Base-by-base conservation (phyloP, 1,140 invertebrate genomes). In the Pogonognathellus flavescens region DNA sequence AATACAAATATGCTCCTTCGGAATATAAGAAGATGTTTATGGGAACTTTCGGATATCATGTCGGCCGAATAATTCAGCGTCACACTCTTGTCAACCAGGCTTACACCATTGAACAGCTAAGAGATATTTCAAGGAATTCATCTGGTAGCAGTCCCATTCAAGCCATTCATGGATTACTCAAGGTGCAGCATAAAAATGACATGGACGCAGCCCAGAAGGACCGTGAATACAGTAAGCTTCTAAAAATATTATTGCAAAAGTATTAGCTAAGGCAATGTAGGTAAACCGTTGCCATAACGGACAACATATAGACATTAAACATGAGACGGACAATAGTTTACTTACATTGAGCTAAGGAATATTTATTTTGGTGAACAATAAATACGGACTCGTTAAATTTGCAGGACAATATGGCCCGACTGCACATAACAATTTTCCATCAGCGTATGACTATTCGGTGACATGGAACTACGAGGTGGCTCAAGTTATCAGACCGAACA, bases 401-500 rank as follows among this genome's bases (percentile, higher is more conserved):
- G n/a, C n/a, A 80, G 66, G 16, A 57, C 25, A 85, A 82, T 81
- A 85, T 62, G 82, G 80, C 49, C 0, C 16, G n/a, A 81, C 31
- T 72, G 18, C 70, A 62, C 14, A 60, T 53, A 50, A 86, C 22
- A 57, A 25, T 11, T 41, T 41, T 41, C 50, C 14, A 55, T 80
- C 8, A 18, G 50, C 53, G 4, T 57, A 81, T n/a, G 95, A 94
- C 89, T 97, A 96, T 91, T 93, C 93, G 87, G 92, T 97, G 70
- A 93, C 95, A 89, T 97, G 96, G 96, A 94, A 95, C 87, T 94
- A 94, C 31, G 93, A 94, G 89, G 93, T 93, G 92, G 95, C 97
- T 84, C 93, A 93, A 84, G 95, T 98, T n/a, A 94, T 95, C 89
- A 93, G 96, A 86, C 94, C 96, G 2, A 96, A 98, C 90, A 95